phyloP scores from a whole-genome alignment of 1,140 invertebrate species.

The Rhagoletis zephyria region DNA sequence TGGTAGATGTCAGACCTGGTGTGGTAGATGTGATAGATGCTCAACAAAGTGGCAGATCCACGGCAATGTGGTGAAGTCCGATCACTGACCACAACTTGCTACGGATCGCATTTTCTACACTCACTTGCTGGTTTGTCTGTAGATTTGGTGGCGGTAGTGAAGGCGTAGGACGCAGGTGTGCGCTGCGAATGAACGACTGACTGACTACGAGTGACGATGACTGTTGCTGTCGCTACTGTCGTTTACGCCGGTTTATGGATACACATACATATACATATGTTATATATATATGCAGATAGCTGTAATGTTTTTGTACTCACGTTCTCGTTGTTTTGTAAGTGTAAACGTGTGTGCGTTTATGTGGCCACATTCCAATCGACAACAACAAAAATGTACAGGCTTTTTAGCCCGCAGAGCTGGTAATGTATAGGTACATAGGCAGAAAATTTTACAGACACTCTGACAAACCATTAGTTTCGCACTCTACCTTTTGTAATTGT shows the following conservation, averaged over 20 bases:
- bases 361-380: conserved; percentile 37
- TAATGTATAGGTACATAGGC: background rate
- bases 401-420: background rate
- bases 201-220: conserved; percentile 37
- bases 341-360: background rate
- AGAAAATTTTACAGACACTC: too few species aligned
- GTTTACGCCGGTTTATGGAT: background rate
- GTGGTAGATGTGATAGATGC: too few species aligned
- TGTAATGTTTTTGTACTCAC: conserved; percentile 11
- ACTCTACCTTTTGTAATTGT: too few species aligned
- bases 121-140: background rate
- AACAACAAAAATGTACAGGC: conserved; percentile 39
- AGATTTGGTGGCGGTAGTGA: background rate
- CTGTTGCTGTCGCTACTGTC: conserved; percentile 49
- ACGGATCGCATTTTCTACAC: background rate
- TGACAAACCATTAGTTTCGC: too few species aligned
- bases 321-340: background rate
- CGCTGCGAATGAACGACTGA: background rate
- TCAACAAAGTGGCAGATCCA: too few species aligned
- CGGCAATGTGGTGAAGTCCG: too few species aligned
- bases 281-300: background rate
- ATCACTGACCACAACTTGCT: background rate
- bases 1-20: too few species aligned
- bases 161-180: conserved; percentile 35
- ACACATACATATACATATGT: background rate